Evolutionary conservation across 2,797 vertebrate genomes (phyloP).

Genomic region (Clarias laeviceps): DNA sequence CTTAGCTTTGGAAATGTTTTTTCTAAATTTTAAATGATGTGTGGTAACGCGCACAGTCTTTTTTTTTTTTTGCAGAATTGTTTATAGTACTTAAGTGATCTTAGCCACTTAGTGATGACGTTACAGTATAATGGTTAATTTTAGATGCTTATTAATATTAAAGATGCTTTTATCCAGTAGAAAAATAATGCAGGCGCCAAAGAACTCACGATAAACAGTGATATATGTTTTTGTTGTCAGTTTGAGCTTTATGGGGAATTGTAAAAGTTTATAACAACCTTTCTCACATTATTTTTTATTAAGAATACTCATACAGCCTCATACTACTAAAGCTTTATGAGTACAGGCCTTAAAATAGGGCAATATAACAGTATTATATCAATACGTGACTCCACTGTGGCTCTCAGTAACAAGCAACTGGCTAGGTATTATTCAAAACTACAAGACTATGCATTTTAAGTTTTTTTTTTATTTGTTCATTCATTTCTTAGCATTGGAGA

Average conservation of each 20-base stretch:
- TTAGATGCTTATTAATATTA: neutral
- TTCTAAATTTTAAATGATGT: no score
- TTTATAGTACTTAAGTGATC: neutral
- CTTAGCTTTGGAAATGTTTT: no score
- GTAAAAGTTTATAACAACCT: neutral
- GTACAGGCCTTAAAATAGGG: neutral
- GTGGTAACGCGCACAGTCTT: neutral
- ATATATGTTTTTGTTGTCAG: neutral
- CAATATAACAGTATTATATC: constrained; percentile 1
- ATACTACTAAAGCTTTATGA: constrained; percentile 9
- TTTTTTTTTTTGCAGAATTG: neutral
- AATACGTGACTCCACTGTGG: neutral
- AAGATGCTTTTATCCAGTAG: neutral
- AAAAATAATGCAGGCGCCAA: neutral
- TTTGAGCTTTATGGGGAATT: constrained; percentile 1
- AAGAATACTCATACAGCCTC: constrained; percentile 12
- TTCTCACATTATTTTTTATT: constrained; percentile 2
- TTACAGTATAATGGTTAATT: neutral
- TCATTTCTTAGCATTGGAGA: neutral
- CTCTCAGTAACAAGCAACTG: neutral
- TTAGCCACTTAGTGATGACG: neutral
- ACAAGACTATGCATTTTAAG: neutral
- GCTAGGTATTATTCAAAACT: neutral
- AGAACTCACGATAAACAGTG: neutral
- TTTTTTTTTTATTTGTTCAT: neutral